Percentiles rank a stretch among this genome's conserved stretches.
These are phyloP conservation scores for Teleiodes luculella DNA, from an alignment of 2,888 invertebrate species.

Conservation along the genomic window DNA sequence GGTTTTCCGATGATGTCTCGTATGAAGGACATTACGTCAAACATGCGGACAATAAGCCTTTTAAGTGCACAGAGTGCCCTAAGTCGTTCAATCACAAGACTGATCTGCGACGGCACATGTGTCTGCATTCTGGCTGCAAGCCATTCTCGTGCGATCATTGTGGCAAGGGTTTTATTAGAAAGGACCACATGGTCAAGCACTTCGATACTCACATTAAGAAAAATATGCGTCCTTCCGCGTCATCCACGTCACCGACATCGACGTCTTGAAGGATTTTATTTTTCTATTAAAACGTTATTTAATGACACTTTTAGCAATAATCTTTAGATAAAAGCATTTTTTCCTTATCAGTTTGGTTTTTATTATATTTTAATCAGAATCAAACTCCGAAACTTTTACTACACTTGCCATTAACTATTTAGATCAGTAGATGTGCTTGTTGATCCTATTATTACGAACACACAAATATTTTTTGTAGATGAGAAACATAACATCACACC, in stretches of 20 bases:
- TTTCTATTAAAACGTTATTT: constrained; percentile 17
- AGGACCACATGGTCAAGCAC: constrained; percentile 95
- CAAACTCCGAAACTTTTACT: too few relatives aligned
- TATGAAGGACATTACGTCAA: constrained; percentile 86
- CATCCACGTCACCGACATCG: constrained; percentile 26
- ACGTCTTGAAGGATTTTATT: constrained; percentile 22
- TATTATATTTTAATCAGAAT: too few relatives aligned
- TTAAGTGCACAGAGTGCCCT: constrained; percentile 90
- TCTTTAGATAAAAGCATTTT: too few relatives aligned
- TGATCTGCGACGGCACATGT: constrained; percentile 91
- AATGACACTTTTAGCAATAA: constrained; percentile 4
- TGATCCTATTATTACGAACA: too few relatives aligned
- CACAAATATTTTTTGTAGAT: too few relatives aligned
- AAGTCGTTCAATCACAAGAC: constrained; percentile 96
- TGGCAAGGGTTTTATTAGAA: constrained; percentile 92
- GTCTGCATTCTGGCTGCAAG: constrained; percentile 91
- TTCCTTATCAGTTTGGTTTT: too few relatives aligned
- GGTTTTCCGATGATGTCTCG: constrained; percentile 85
- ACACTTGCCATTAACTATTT: too few relatives aligned
- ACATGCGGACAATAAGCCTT: constrained; percentile 90
- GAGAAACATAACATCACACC: too few relatives aligned
- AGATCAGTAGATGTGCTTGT: too few relatives aligned
- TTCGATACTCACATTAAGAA: constrained; percentile 87
- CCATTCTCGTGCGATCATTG: constrained; percentile 90
- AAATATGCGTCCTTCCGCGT: constrained; percentile 52